These are phyloP conservation scores for Caenorhabditis auriculariae DNA, from an alignment of 2,888 invertebrate species.

Conservation along the genomic window DNA sequence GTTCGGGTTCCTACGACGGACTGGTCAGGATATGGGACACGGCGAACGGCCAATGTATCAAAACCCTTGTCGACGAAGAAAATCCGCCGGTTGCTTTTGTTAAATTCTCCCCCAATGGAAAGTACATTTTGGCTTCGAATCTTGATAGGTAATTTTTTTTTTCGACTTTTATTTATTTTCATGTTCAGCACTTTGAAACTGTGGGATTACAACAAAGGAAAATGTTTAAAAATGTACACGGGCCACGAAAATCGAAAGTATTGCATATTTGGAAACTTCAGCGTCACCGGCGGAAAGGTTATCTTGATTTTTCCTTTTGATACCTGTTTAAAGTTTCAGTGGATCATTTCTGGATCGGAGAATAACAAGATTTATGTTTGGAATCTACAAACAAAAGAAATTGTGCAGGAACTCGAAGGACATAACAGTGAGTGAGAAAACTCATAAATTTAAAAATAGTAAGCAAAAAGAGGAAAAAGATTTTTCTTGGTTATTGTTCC, in stretches of 20 bases:
- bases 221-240: constrained; percentile 95
- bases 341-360: constrained; percentile 99
- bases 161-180: not conserved
- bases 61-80: constrained; percentile 97
- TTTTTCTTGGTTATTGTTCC: too few species aligned
- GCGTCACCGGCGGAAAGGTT: constrained; percentile 98
- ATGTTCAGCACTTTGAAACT: constrained; percentile 80
- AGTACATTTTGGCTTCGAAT: constrained; percentile 96
- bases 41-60: constrained; percentile 95
- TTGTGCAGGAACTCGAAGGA: constrained; percentile 93
- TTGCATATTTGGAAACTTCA: constrained; percentile 99
- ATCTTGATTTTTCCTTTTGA: constrained; percentile 9
- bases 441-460: too few species aligned
- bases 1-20: constrained; percentile 97
- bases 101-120: constrained; percentile 99
- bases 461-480: too few species aligned
- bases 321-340: constrained; percentile 71
- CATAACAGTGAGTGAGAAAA: constrained; percentile 85
- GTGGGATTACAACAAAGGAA: constrained; percentile 98
- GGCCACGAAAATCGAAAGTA: constrained; percentile 99
- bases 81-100: constrained; percentile 99
- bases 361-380: constrained; percentile 98
- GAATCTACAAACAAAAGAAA: constrained; percentile 98
- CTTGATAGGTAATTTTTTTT: constrained; percentile 77
- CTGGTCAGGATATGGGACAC: constrained; percentile 99